Evolutionary conservation across 2,888 invertebrate species (phyloP).

Genomic region (Dicranocentrus wangi): DNA sequence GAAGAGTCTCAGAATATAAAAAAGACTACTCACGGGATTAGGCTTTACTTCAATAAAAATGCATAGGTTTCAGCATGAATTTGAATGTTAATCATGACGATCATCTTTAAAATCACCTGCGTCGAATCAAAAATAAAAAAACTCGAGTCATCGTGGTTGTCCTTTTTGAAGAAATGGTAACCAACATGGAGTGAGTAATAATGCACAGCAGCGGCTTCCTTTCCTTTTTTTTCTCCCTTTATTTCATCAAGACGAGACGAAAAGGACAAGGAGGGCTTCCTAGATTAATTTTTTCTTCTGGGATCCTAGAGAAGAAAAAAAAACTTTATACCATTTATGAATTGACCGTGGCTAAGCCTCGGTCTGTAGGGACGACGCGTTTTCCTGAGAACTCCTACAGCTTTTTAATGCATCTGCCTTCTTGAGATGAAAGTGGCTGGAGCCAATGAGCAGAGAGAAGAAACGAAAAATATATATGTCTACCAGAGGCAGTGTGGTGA

Average conservation of each 20-base stretch:
- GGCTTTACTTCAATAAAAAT: too few species aligned
- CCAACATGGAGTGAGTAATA: not conserved
- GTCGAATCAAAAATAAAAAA: not conserved
- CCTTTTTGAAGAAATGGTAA: slow-evolving; percentile 21
- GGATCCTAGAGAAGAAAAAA: too few species aligned
- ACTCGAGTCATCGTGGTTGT: slow-evolving; percentile 11
- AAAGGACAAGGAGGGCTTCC: not conserved
- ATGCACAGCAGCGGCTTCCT: slow-evolving; percentile 23
- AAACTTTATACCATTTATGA: slow-evolving; percentile 28
- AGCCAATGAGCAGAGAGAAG: not conserved
- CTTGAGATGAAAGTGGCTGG: not conserved
- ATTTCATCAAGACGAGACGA: slow-evolving; percentile 15
- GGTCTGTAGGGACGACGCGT: too few species aligned
- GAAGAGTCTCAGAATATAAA: too few species aligned
- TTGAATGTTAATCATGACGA: slow-evolving; percentile 45
- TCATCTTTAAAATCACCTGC: slow-evolving; percentile 40
- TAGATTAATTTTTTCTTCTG: slow-evolving; percentile 19
- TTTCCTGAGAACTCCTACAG: slow-evolving; percentile 55
- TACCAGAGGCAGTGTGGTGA: too few species aligned
- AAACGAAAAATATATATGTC: too few species aligned
- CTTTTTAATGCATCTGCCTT: not conserved
- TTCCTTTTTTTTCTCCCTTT: slow-evolving; percentile 34
- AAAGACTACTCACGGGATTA: too few species aligned
- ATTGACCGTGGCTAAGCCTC: too few species aligned
- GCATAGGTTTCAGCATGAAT: slow-evolving; percentile 44